phyloP scores from a whole-genome alignment of 2,113 vertebrate genomes.

The Scartelaos histophorus region DNA sequence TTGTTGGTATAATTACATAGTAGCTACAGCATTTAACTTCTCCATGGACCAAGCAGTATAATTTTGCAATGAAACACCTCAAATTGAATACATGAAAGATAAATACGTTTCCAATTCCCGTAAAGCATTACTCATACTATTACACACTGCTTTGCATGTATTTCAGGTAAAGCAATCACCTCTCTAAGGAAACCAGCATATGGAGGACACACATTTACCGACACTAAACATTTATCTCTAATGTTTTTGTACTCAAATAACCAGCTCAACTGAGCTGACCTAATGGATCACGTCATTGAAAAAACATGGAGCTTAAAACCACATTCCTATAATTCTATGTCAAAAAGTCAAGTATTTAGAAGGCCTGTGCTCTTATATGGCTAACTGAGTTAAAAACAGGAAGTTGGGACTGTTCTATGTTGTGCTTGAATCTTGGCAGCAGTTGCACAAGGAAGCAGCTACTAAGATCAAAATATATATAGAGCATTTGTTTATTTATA shows the following conservation, averaged over 20 bases:
- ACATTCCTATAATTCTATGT: not conserved
- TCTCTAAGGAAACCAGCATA: too few species aligned
- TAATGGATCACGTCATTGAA: not conserved
- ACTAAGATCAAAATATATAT: conserved; percentile 13
- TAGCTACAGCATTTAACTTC: too few species aligned
- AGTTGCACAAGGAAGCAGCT: conserved; percentile 25
- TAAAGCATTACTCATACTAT: too few species aligned
- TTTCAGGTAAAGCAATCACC: too few species aligned
- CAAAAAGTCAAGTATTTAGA: not conserved
- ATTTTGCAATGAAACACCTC: too few species aligned
- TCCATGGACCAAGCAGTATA: too few species aligned
- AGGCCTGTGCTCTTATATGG: not conserved
- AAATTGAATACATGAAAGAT: too few species aligned
- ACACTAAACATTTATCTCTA: too few species aligned
- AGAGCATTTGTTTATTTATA: conserved; percentile 17
- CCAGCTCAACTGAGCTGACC: not conserved
- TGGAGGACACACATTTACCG: too few species aligned
- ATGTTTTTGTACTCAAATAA: not conserved
- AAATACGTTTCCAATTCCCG: too few species aligned
- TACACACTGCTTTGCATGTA: too few species aligned
- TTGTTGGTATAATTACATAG: too few species aligned
- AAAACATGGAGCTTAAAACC: not conserved
- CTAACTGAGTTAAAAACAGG: not conserved
- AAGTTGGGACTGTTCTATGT: conserved; percentile 2
- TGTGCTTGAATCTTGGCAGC: conserved; percentile 24